Base-by-base conservation (phyloP, 1,140 invertebrate genomes). In the Caenorhabditis latens region DNA sequence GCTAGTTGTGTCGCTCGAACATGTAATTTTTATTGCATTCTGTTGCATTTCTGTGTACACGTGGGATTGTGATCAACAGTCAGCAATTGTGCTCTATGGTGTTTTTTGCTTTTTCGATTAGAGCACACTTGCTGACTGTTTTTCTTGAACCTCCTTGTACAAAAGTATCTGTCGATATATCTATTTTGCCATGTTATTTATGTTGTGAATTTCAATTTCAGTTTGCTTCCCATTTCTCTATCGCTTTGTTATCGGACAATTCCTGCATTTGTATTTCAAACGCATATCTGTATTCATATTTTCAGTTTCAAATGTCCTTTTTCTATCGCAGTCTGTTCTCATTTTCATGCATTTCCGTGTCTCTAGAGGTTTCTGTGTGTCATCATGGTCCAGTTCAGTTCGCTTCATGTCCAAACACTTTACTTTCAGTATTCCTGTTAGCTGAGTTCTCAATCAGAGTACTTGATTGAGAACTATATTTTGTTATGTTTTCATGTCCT, bases 1-100 rank as follows among this genome's bases (percentile, higher is more conserved):
- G 65, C 50, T 58, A 85, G 61, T 53, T 40, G 50, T 85, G 46
- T 55, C 42, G 50, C 42, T 58, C 19, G 83, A 53, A 84, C 19
- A 4, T n/a, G n/a, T 48, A 13, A 13, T 48, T 21, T 46, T 48
- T 16, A 6, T 13, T 46, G 7, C 42, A 82, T 48, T 11, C 7
- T 40, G 14, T 32, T 75, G 40, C 9, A 67, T 67, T 13, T 32
- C 19, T 32, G 19, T 32, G 63, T 67, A 32, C 32, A 32, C 32
- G 32, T 0, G 2, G 32, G 32, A 2, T 32, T 32, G 32, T 32
- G 32, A 32, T 32, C 32, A 32, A 32, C 32, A 32, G 65, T 13
- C n/a, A 14, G 24, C 42, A 67, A 40, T 16, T 67, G n/a, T n/a
- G 42, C 42, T 67, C 65, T 2, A 32, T 32, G 32, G 32, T 32